A percentile compares a stretch with the other conserved stretches of the same genome.
phyloP scores from a whole-genome alignment of 2,888 invertebrate genomes.

The Malthinus seriepunctatus region DNA sequence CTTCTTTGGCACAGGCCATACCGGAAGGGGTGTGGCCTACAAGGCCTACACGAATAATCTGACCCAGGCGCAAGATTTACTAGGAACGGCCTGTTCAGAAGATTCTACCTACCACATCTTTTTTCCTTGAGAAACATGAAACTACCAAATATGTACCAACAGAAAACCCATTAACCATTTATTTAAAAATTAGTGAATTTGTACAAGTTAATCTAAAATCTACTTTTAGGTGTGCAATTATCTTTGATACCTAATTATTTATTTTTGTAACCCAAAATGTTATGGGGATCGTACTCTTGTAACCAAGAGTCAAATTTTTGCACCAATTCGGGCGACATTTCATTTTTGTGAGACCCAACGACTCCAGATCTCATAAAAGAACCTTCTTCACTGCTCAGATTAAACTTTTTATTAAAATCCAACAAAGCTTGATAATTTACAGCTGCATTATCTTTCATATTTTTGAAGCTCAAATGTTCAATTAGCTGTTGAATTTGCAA shows the following conservation, averaged over 20 bases:
- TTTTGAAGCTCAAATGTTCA: conserved; percentile 56
- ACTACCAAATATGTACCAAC: too few relatives aligned
- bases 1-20: too few relatives aligned
- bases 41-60: too few relatives aligned
- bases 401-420: conserved; percentile 46
- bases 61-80: too few relatives aligned
- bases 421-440: conserved; percentile 34
- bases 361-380: conserved; percentile 58
- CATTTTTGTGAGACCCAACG: conserved; percentile 50
- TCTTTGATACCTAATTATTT: neutral
- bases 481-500: conserved; percentile 49
- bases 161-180: too few relatives aligned
- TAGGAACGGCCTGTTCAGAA: too few relatives aligned
- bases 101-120: too few relatives aligned
- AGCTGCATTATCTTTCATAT: conserved; percentile 56
- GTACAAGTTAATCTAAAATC: too few relatives aligned
- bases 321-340: conserved; percentile 74
- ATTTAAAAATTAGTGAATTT: too few relatives aligned
- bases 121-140: too few relatives aligned
- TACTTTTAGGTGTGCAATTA: too few relatives aligned
- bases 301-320: conserved; percentile 75
- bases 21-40: too few relatives aligned
- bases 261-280: conserved; percentile 49
- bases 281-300: conserved; percentile 62
- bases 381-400: conserved; percentile 47